phyloP scores from a whole-genome alignment of 2,113 vertebrate species.

The Triplophysa dalaica region DNA sequence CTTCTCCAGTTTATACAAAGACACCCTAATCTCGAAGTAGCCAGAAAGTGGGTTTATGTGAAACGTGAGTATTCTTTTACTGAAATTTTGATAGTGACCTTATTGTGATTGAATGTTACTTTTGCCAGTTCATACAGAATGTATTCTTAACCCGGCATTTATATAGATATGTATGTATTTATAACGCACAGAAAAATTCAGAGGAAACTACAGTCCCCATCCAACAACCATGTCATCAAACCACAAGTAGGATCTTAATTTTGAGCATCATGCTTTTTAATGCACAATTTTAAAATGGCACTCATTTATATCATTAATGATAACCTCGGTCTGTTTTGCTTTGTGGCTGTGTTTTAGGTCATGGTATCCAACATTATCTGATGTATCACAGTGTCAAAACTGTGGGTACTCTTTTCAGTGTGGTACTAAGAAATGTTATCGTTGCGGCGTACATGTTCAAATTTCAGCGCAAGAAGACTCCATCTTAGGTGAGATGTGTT shows the following conservation, averaged over 20 bases:
- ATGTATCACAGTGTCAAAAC: conserved; percentile 31
- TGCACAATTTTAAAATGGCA: background rate
- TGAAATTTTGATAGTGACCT: background rate
- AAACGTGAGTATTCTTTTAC: conserved; percentile 60
- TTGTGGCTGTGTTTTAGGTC: conserved; percentile 24
- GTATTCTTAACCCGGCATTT: background rate
- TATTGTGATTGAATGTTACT: background rate
- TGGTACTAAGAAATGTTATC: background rate
- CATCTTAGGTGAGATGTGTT: conserved; percentile 38
- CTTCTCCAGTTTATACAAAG: conserved; percentile 60
- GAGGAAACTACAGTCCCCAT: background rate
- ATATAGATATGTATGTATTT: background rate
- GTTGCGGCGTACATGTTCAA: conserved; percentile 41
- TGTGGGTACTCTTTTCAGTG: conserved; percentile 37
- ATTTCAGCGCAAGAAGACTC: conserved; percentile 8
- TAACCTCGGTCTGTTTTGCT: background rate
- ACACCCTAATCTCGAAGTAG: conserved; percentile 66
- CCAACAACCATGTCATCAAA: conserved; percentile 45
- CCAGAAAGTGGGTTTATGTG: conserved; percentile 51
- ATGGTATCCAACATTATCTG: conserved; percentile 28
- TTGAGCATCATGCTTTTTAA: background rate
- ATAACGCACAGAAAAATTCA: conserved; percentile 17
- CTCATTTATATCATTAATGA: background rate
- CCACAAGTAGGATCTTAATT: conserved; percentile 41
- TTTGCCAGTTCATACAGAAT: background rate